Conservation (phyloP, 2,113 vertebrate species). For the Lasiurus cinereus region DNA sequence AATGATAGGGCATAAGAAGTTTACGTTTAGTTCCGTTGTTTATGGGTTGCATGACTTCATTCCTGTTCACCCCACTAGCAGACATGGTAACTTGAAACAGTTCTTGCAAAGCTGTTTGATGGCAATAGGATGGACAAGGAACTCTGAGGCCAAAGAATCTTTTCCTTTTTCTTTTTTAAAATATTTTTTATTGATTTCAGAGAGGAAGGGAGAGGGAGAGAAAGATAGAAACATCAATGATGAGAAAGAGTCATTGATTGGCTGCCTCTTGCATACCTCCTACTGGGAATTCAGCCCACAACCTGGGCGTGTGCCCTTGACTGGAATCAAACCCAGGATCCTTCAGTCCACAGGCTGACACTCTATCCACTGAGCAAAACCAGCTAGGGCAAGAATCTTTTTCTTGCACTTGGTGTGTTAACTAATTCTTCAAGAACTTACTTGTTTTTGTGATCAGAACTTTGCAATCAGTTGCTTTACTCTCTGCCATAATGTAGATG, state of each 20-base stretch:
- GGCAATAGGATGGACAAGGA: conserved; percentile 95
- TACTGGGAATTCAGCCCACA: too few relatives aligned
- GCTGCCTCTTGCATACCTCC: too few relatives aligned
- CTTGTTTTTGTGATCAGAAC: conserved; percentile 94
- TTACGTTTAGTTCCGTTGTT: conserved; percentile 56
- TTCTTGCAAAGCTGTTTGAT: conserved; percentile 99
- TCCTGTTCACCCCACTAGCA: conserved; percentile 93
- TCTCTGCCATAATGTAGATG: conserved; percentile 89
- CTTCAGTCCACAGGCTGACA: too few relatives aligned
- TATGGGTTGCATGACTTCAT: conserved; percentile 88
- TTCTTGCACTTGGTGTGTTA: conserved; percentile 93
- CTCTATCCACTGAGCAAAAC: too few relatives aligned
- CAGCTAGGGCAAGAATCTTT: conserved; percentile 90
- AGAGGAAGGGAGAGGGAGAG: neutral
- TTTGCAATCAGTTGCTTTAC: conserved; percentile 92
- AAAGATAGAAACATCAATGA: neutral
- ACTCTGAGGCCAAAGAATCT: conserved; percentile 91
- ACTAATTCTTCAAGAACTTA: conserved; percentile 94
- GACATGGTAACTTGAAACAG: conserved; percentile 94
- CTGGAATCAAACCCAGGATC: too few relatives aligned
- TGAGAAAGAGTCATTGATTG: too few relatives aligned
- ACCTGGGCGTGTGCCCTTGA: too few relatives aligned
- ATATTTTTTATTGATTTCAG: neutral
- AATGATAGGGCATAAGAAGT: neutral
- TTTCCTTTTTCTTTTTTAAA: neutral